A percentile compares a stretch with the other conserved stretches of the same genome.
Conservation (phyloP, 1,140 invertebrate genomes). For the Eumaeus atala region DNA sequence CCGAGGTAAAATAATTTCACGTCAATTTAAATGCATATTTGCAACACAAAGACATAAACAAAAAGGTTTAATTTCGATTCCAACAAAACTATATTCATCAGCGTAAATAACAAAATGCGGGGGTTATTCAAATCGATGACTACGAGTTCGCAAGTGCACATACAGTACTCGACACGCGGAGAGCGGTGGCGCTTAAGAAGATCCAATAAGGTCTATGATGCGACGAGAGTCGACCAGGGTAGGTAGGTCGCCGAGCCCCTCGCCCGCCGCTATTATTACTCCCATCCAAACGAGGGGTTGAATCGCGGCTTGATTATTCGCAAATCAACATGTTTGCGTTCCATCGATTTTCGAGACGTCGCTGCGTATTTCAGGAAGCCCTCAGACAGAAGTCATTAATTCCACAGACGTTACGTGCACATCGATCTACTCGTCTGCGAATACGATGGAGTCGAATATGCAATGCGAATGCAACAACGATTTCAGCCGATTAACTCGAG, state of each 20-base stretch:
- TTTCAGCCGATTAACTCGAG: no score
- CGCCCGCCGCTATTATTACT: conserved; percentile 55
- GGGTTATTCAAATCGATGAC: conserved; percentile 36
- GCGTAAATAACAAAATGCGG: conserved; percentile 10
- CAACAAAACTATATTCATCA: background rate
- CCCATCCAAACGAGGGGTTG: conserved; percentile 43
- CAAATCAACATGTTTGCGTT: conserved; percentile 66
- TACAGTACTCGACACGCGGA: conserved; percentile 17
- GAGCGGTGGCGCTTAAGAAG: conserved; percentile 8
- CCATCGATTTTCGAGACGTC: conserved; percentile 61
- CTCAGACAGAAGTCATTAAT: conserved; percentile 19
- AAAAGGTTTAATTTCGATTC: conserved; percentile 3
- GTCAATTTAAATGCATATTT: conserved; percentile 8
- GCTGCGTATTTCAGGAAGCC: conserved; percentile 24
- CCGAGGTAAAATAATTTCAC: background rate
- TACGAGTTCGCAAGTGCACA: conserved; percentile 35
- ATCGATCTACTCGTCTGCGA: background rate
- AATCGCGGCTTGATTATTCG: conserved; percentile 59
- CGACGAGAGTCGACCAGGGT: conserved; percentile 1
- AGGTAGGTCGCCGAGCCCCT: conserved; percentile 24
- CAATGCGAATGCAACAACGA: background rate
- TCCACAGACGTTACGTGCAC: background rate
- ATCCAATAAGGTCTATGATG: conserved; percentile 10
- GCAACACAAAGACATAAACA: conserved; percentile 7
- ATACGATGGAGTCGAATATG: conserved; percentile 4